A percentile compares a stretch with the other conserved stretches of the same genome.
Conservation (phyloP, 2,888 invertebrate species). For the Drosophila pullipes region DNA sequence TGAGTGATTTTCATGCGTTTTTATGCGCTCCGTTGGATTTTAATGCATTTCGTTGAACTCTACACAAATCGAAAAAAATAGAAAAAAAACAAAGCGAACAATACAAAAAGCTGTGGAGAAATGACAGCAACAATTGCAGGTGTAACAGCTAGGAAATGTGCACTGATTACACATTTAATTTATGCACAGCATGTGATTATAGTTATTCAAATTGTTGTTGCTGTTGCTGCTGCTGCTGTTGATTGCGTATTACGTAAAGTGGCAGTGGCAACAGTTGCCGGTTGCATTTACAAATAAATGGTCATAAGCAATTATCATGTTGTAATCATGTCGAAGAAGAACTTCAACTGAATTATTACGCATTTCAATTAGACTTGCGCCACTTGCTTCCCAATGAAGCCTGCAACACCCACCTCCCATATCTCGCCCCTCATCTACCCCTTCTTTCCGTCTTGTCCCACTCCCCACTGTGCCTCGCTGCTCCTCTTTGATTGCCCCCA, state of each 20-base stretch:
- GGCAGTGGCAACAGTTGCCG: slow-evolving; percentile 23
- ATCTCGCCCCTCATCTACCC: background rate
- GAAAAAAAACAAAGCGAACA: slow-evolving; percentile 4
- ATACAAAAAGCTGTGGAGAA: slow-evolving; percentile 23
- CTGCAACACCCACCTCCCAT: background rate
- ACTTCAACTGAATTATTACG: slow-evolving; percentile 52
- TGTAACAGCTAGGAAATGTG: slow-evolving; percentile 60
- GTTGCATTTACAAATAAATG: slow-evolving; percentile 5
- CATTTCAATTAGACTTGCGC: slow-evolving; percentile 64
- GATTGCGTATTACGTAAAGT: slow-evolving; percentile 24
- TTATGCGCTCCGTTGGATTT: slow-evolving; percentile 64
- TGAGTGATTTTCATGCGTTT: slow-evolving; percentile 69
- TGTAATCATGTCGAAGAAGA: slow-evolving; percentile 47
- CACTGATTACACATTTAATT: slow-evolving; percentile 64
- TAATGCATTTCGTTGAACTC: slow-evolving; percentile 55
- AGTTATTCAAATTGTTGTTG: slow-evolving; percentile 14
- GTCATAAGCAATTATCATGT: slow-evolving; percentile 58
- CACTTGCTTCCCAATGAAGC: slow-evolving; percentile 35
- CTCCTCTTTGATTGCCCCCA: background rate
- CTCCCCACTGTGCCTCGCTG: background rate
- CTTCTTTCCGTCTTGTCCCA: background rate
- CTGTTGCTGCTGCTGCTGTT: background rate
- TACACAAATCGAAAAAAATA: slow-evolving; percentile 11
- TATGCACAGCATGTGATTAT: slow-evolving; percentile 30
- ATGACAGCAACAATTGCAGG: slow-evolving; percentile 42